Conservation (phyloP, 2,113 vertebrate species). For the Echinops telfairi region DNA sequence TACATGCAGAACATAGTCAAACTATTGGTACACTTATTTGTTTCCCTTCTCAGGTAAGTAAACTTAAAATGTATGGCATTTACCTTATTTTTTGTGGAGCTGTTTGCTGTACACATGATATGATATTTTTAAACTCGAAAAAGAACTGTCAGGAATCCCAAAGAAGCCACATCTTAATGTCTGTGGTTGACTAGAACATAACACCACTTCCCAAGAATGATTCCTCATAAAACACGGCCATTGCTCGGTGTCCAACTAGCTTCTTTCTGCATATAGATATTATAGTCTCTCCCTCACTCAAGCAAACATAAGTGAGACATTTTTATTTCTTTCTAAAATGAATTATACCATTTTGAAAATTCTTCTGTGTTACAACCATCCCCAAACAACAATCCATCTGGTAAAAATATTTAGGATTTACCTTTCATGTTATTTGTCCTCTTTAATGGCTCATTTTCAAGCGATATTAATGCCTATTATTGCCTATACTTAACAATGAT, state of each 20-base stretch:
- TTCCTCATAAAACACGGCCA: constrained; percentile 11
- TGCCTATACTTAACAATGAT: neutral
- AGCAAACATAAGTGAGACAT: neutral
- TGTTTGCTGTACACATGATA: neutral
- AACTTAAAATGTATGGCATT: neutral
- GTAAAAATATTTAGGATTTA: neutral
- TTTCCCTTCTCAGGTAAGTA: neutral
- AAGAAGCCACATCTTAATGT: neutral
- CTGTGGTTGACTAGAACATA: neutral
- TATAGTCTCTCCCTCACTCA: accelerated
- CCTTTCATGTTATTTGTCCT: constrained; percentile 10
- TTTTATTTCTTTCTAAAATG: constrained; percentile 44
- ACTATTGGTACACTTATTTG: neutral
- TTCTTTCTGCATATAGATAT: neutral
- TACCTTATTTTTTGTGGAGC: constrained; percentile 5
- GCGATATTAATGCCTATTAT: neutral
- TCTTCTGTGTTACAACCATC: neutral
- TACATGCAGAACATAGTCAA: neutral
- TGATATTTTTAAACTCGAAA: neutral
- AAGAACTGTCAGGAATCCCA: neutral
- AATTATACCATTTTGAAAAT: constrained; percentile 44
- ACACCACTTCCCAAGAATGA: neutral
- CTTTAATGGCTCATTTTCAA: neutral
- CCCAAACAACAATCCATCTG: neutral
- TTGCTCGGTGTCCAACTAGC: neutral